Base-by-base conservation (phyloP, 2,888 invertebrate genomes). In the Melanotus villosus region DNA sequence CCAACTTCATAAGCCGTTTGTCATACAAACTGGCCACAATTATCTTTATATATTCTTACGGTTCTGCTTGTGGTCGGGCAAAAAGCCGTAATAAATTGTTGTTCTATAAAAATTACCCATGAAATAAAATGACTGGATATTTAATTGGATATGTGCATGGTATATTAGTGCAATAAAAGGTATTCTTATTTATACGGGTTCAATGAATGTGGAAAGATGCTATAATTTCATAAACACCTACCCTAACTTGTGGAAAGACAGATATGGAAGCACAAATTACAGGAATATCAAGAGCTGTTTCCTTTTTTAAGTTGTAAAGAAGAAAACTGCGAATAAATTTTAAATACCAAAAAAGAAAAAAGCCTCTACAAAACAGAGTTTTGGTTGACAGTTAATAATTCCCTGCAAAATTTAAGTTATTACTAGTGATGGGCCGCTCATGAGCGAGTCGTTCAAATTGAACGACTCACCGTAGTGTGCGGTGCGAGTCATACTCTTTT, bases 21-120 rank as follows among this genome's bases (percentile, higher is more conserved):
- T 50, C 50, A 50, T 50, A 50, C 12, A 26, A 50, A 50, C 30
- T 50, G 32, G 32, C 60, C 21, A 34, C 45, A 60, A 60, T 45
- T 60, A 60, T 59, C 18, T 43, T 12, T 59, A 19, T 59, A 45
- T 32, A 50, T 50, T 14, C 26, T 7, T 50, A 30, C 30, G 30
- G 50, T 30, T 32, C 30, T 50, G n/a, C 16, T 32, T 32, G 16
- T 30, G 50, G 16, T 7, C 10, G 5, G 21, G 30, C 50, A 50
- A 50, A 50, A 50, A 50, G 30, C 6, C 14, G 50, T 30, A 30
- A 30, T 50, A 50, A 50, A 50, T 50, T 50, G 50, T 50, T 30
- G 47, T 6, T 14, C 50, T 50, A 32, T 45, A 50, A 50, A 50
- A 50, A 30, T 50, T 30, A 18, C 16, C 16, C 14, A 14, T 12